Evolutionary conservation across 2,113 vertebrate species (phyloP), one percentile per base, ranked within the genome.

Genomic region (Triplophysa dalaica): DNA sequence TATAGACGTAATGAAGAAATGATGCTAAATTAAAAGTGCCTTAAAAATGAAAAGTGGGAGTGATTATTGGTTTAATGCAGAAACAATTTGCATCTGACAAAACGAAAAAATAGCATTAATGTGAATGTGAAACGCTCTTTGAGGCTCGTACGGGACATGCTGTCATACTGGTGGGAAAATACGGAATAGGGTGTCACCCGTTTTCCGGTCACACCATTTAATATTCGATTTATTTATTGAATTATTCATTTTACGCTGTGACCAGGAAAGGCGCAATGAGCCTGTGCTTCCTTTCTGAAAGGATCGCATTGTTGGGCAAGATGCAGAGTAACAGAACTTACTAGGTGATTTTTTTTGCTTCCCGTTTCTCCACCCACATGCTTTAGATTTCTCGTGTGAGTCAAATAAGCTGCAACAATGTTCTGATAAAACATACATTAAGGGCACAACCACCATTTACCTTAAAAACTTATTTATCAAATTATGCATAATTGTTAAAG

Each of bases 171-270:
- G 88, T 91, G 92, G 92, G 90, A 93, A 92, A 91, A 81, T 75
- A 83, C 64, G 77, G 75, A 81, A 76, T 64, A 16, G 19, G 75
- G 74, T 75, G 62, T 82, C 64, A 65, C 68, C 62, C 63, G 33
- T 68, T 87, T 90, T 91, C 92, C 91, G 91, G 88, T 93, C 91
- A 88, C 92, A 93, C 90, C 90, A 89, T 91, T 92, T 92, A 82
- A 88, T 89, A 89, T 89, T 82, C 22, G 86, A 81, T 90, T 91
- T 92, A 93, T 93, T 93, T 92, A 90, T 90, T 93, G 86, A 88
- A 90, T 91, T 90, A 89, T 91, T 89, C 85, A 90, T 88, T 89
- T 73, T 79, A 82, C 87, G 82, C 82, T 74, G 86, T 68, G 84
- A 86, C 79, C 91, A 88, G 92, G 92, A 93, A 93, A 90, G 85